Evolutionary conservation across 2,797 vertebrate species (phyloP).

Genomic region (Pseudotriccus pelzelni): DNA sequence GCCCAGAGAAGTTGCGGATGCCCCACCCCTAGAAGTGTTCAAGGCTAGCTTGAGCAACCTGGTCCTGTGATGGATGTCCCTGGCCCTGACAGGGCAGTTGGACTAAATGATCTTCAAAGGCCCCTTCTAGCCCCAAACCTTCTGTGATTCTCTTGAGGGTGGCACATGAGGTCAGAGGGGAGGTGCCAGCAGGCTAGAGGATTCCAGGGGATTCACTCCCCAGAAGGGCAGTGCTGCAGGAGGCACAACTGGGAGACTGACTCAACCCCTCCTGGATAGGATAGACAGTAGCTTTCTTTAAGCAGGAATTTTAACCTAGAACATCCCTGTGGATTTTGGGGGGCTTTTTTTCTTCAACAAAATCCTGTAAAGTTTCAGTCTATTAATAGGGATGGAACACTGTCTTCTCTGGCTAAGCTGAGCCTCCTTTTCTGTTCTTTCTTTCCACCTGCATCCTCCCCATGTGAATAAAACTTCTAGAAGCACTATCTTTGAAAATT

Average conservation of each 20-base stretch:
- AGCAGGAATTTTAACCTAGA: not conserved
- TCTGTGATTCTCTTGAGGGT: not conserved
- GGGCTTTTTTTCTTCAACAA: not conserved
- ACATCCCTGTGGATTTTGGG: not conserved
- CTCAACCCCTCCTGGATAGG: not conserved
- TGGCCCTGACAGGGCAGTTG: not conserved
- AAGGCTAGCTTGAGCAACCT: not conserved
- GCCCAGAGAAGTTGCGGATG: not conserved
- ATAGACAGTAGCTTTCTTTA: not conserved
- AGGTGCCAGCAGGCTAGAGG: not conserved
- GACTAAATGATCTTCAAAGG: not conserved
- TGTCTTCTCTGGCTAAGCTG: not conserved
- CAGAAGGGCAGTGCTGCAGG: not conserved
- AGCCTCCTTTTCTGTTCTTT: not conserved
- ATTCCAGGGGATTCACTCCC: not conserved
- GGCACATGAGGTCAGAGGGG: fast-evolving
- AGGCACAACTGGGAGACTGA: fast-evolving
- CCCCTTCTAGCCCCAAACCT: not conserved
- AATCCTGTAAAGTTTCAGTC: not conserved
- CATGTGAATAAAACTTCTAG: not conserved
- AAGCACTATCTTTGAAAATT: not conserved
- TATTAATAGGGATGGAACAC: conserved; percentile 27
- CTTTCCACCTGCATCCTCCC: not conserved
- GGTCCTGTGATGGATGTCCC: not conserved
- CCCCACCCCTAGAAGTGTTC: not conserved